Evolutionary conservation across 2,797 vertebrate species (phyloP).

Genomic region (Macroramphosus scolopax): DNA sequence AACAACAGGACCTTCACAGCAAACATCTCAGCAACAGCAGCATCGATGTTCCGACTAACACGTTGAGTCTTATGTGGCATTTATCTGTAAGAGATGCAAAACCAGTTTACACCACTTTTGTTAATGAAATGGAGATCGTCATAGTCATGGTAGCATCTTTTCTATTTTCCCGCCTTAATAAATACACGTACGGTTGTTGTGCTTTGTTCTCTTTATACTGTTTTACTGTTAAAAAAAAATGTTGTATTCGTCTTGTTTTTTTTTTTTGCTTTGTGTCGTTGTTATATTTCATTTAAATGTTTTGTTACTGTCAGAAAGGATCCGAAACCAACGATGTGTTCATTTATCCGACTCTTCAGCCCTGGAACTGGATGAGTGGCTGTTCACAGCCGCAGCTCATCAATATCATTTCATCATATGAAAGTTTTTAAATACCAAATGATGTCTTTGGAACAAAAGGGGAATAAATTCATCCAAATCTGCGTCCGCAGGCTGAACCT

Average conservation of each 20-base stretch:
- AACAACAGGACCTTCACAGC: slow-evolving; percentile 15
- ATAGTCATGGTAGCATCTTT: slow-evolving; percentile 4
- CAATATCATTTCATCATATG: no score
- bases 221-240: not conserved
- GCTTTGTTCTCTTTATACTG: not conserved
- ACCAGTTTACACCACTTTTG: slow-evolving; percentile 28
- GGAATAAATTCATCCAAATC: no score
- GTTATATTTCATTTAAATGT: no score
- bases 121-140: slow-evolving; percentile 25
- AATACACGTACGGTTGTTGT: not conserved
- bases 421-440: no score
- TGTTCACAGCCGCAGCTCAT: no score
- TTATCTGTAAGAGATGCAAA: slow-evolving; percentile 29
- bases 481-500: no score
- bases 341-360: no score
- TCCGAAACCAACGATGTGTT: no score
- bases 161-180: no score
- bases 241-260: not conserved
- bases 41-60: slow-evolving; percentile 5
- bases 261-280: not conserved
- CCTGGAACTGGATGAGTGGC: no score
- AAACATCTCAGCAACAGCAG: slow-evolving; percentile 27
- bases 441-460: no score
- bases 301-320: no score
- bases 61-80: slow-evolving; percentile 18